These are phyloP conservation scores for Mirounga angustirostris DNA, from an alignment of 2,113 vertebrate genomes.

Conservation along the genomic window DNA sequence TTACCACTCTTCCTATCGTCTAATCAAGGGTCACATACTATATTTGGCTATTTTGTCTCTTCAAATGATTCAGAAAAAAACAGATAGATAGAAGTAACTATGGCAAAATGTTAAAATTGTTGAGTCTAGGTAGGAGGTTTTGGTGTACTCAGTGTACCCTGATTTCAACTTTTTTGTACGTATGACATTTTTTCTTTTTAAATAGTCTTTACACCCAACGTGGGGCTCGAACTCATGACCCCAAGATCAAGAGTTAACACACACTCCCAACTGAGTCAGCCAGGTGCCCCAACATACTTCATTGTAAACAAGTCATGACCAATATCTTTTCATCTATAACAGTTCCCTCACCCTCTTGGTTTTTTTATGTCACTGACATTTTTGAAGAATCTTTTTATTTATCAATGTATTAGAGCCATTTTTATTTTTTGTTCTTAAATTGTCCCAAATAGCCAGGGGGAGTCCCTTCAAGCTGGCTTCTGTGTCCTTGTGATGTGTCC, in stretches of 20 bases:
- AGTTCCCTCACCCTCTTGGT: neutral
- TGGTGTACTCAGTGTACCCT: neutral
- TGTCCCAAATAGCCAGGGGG: neutral
- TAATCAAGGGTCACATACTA: neutral
- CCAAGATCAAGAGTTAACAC: neutral
- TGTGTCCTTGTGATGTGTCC: neutral
- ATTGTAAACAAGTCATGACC: neutral
- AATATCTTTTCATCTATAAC: neutral
- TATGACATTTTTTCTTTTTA: neutral
- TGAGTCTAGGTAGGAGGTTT: neutral
- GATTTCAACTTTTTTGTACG: neutral
- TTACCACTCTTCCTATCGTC: neutral
- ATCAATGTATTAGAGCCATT: neutral
- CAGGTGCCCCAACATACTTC: neutral
- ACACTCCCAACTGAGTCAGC: neutral
- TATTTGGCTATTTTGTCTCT: neutral
- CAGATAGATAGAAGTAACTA: neutral
- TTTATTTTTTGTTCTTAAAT: neutral
- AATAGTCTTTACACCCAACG: neutral
- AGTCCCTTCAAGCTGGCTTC: neutral
- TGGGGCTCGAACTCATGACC: neutral
- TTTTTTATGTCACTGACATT: neutral
- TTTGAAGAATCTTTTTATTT: neutral
- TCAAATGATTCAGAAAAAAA: neutral
- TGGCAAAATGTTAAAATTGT: neutral